Conservation (phyloP, 64 coral and sea anemone species). For the Montipora sp. region DNA sequence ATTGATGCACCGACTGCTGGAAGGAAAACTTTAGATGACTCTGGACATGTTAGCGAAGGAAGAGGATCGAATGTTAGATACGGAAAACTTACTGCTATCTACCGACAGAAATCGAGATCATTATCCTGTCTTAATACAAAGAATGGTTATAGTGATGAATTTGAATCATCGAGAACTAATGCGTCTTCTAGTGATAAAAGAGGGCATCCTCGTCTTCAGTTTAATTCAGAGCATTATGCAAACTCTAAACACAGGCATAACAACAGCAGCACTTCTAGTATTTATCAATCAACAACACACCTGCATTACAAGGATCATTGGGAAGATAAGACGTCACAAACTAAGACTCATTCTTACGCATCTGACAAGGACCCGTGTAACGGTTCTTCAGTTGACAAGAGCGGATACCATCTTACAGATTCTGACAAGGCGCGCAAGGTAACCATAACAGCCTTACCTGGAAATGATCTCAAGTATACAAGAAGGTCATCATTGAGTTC, state of each 20-base stretch:
- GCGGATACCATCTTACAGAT: not conserved
- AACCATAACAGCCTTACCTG: conserved; percentile 20
- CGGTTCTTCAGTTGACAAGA: not conserved
- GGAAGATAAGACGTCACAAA: not conserved
- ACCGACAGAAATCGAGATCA: conserved; percentile 29
- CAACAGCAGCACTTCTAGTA: not conserved
- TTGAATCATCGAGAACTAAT: not conserved
- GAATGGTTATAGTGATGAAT: not conserved
- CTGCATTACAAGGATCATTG: conserved; percentile 6
- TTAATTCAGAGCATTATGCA: not conserved
- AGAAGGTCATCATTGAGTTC: conserved; percentile 27
- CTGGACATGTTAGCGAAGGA: conserved; percentile 24
- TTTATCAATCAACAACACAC: conserved; percentile 31
- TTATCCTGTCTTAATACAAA: not conserved
- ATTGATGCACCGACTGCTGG: not conserved
- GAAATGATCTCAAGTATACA: not conserved
- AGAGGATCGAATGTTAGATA: not conserved
- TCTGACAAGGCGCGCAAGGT: not conserved
- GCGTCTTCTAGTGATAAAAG: not conserved
- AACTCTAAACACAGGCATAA: not conserved
- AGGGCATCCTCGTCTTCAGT: not conserved
- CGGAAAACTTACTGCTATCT: not conserved
- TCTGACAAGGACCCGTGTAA: not conserved
- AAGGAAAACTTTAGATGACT: conserved; percentile 46
- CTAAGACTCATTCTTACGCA: not conserved